Base-by-base conservation (phyloP, 2,888 invertebrate species). In the Diarsia brunnea region DNA sequence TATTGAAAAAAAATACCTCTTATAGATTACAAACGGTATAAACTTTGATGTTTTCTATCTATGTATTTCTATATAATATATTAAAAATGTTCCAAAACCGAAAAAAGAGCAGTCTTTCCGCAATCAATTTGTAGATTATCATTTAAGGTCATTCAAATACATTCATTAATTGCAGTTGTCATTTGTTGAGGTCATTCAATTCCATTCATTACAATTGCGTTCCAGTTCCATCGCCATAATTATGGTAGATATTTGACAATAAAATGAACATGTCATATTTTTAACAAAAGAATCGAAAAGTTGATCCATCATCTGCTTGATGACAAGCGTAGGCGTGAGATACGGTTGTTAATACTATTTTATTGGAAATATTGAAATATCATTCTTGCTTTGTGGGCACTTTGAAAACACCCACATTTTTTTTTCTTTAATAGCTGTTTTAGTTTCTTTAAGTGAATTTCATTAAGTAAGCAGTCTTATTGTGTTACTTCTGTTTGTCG, bases 261-360 rank as follows among this genome's bases (percentile, higher is more conserved):
- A 38, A 76, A 79, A 72, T 69, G 38, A 66, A 78, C n/a, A 67
- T 43, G 53, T 81, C 67, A 68, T 53, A 38, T 49, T 55, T 53
- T 16, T n/a, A 49, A 78, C 49, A 81, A 68, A 27, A 27, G 45
- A 51, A 38, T 14, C 16, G 70, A 53, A 49, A 49, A 64, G 47
- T 1, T 5, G 27, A 82, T 82, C 58, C 12, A 43, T 82, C 82
- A 82, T 82, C 24, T 4, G n/a, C 21, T 0, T 58, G 68, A 63
- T 43, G 75, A 75, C 27, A 69, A 53, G 38, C 38, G 82, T 69
- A 65, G 82, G 82, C 71, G 82, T 71, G 82, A 75, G 55, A 58
- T 43, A 74, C 21, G 68, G 70, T 31, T 71, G 47, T 38, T 69
- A 74, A 0, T 5, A 60, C 4, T 19, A 45, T 81, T 78, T 73